These are phyloP conservation scores for Ovis aries DNA, from an alignment of 2,113 vertebrate genomes.

Conservation along the genomic window ARS-UI_Ramb_v3.0 NC_056068.1:48191001-48191500, in stretches of 20 bases:
- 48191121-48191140: background rate
- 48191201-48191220: background rate
- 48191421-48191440: background rate
- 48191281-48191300: background rate
- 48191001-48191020: background rate
- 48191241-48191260: background rate
- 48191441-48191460: background rate
- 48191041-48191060: background rate
- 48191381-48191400: background rate
- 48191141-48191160: background rate
- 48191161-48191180: background rate
- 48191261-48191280: background rate
- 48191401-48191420: background rate
- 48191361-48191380: background rate
- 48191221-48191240: background rate
- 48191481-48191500: background rate
- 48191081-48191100: background rate
- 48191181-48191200: background rate
- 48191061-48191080: background rate
- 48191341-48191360: background rate
- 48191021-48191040: background rate
- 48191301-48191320: background rate
- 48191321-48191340: background rate
- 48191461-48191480: background rate
- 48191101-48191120: background rate